Evolutionary conservation across 2,888 invertebrate species (phyloP).

Genomic region (Scaptomyza tumidula): DNA sequence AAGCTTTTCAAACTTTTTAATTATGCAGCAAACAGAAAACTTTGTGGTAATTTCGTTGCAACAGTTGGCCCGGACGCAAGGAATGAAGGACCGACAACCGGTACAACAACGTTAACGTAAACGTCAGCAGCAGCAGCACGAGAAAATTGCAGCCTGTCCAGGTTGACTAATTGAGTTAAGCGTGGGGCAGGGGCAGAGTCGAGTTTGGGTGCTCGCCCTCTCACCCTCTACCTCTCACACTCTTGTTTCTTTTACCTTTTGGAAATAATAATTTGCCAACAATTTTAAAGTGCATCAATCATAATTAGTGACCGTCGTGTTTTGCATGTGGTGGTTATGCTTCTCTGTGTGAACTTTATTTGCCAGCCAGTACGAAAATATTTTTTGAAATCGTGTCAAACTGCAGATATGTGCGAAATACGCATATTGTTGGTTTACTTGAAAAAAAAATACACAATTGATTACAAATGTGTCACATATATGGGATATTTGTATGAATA

Average conservation of each 20-base stretch:
- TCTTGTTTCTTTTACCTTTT: constrained; percentile 35
- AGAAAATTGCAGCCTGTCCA: constrained; percentile 55
- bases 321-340: constrained; percentile 23
- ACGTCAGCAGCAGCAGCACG: constrained; percentile 29
- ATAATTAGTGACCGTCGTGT: constrained; percentile 71
- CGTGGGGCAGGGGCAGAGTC: constrained; percentile 26
- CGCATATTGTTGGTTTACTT: constrained; percentile 9
- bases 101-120: constrained; percentile 19
- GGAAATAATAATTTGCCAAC: constrained; percentile 76
- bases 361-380: constrained; percentile 12
- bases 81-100: constrained; percentile 51
- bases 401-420: constrained; percentile 23
- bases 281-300: constrained; percentile 79
- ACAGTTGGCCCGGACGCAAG: constrained; percentile 69
- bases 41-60: constrained; percentile 79
- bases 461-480: constrained; percentile 1
- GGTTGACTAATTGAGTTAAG: constrained; percentile 77
- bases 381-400: constrained; percentile 32
- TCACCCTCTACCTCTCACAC: background rate
- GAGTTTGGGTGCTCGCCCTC: background rate
- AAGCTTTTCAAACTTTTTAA: constrained; percentile 80
- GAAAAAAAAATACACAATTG: background rate
- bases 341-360: constrained; percentile 7
- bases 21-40: constrained; percentile 80
- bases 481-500: background rate